Evolutionary conservation across 2,888 invertebrate species (phyloP), one percentile per base, ranked within the genome.

Genomic region (Spisula solida): DNA sequence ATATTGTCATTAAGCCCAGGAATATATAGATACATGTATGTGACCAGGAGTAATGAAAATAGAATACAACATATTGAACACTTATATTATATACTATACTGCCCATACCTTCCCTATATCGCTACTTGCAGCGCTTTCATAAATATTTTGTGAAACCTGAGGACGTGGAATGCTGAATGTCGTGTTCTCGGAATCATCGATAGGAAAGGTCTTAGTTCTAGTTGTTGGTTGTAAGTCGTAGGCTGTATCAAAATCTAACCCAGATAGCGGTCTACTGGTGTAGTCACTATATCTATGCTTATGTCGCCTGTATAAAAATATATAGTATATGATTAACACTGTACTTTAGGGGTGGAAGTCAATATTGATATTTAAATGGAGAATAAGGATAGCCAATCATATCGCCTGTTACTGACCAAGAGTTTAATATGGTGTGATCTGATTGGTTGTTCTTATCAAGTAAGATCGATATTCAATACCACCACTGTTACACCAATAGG

Each of bases 141-240:
- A 91, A 8, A 66, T 75, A 18, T 82, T 80, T 10, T 51, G 25
- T 1, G 66, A 55, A 0, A 88, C 47, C 31, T 70, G 48, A 1
- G 89, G 86, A 20, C 89, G 47, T 1, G 91, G 89, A 75, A 91
- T 88, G 14, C 81, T 82, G 80, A 88, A 89, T 20, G 83, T 81
- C 5, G 82, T 79, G 41, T 85, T 85, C 48, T 75, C 34, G 5
- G 75, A 34, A 34, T 90, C 90, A 82, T 89, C 91, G 25, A 87
- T 51, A 2, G 89, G 88, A 56, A 82, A 84, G 51, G 89, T 87
- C 48, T 86, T 82, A 41, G 55, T 83, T 29, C 82, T 79, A 6
- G 82, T 6, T 12, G 34, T 47, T 1, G 87, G 34, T 5, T 60
- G n/a, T 31, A 87, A 41, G 29, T 82, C 83, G 29, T 75, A 66